Percentiles rank a stretch among this genome's conserved stretches.
Conservation (phyloP, 92 coral and sea anemone species). For the Montipora capitata region DNA sequence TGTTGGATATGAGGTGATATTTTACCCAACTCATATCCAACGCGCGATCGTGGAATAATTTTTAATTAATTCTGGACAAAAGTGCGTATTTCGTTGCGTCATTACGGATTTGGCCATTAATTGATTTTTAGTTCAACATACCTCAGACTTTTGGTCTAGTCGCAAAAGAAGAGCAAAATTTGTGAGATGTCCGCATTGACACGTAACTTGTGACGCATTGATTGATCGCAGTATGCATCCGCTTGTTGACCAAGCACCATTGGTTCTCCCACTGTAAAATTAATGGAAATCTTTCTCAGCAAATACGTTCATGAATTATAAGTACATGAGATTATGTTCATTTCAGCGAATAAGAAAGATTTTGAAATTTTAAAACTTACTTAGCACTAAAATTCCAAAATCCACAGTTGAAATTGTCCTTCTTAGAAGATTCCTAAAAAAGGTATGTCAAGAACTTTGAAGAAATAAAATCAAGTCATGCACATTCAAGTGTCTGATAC, state of each 20-base stretch:
- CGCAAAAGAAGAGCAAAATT: conserved; percentile 36
- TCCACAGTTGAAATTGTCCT: conserved; percentile 17
- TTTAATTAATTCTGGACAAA: too few species aligned
- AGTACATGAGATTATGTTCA: too few species aligned
- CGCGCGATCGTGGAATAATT: too few species aligned
- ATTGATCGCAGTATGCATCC: conserved; percentile 13
- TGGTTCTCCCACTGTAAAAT: background rate
- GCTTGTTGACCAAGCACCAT: conserved; percentile 45
- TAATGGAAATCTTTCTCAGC: too few species aligned
- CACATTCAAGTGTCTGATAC: too few species aligned
- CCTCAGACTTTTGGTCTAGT: background rate
- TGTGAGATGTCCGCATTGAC: conserved; percentile 29
- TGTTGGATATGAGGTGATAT: too few species aligned
- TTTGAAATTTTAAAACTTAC: conserved; percentile 8
- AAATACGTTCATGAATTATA: too few species aligned
- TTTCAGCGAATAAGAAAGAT: background rate
- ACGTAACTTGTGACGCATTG: conserved; percentile 25
- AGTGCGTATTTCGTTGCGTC: too few species aligned
- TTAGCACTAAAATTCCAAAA: conserved; percentile 40
- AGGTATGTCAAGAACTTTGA: too few species aligned
- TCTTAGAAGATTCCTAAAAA: background rate
- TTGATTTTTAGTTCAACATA: background rate
- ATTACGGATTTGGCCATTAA: too few species aligned
- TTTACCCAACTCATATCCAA: too few species aligned
- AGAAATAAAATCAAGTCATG: background rate